Evolutionary conservation across 92 coral and sea anemone genomes (phyloP).

Genomic region (Bergia sp.): DNA sequence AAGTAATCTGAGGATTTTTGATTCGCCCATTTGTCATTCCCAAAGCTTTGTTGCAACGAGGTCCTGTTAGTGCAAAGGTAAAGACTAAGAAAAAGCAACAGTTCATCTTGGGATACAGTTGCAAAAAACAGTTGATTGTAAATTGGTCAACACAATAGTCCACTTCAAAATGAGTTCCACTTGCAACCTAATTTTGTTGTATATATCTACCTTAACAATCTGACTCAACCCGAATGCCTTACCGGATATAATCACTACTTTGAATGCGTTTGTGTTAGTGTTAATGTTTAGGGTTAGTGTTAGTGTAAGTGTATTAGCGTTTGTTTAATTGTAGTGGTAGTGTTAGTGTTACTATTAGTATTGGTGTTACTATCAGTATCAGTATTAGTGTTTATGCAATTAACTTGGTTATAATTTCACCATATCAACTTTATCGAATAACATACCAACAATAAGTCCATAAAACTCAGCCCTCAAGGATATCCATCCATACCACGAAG

Average conservation of each 20-base stretch:
- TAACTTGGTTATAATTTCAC: neutral
- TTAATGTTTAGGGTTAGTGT: neutral
- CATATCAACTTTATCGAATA: neutral
- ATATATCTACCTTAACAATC: too few relatives aligned
- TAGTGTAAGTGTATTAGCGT: neutral
- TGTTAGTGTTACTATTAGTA: neutral
- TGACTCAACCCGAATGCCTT: too few relatives aligned
- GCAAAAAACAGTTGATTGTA: neutral
- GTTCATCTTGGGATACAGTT: neutral
- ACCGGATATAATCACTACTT: too few relatives aligned
- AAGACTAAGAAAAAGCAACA: neutral
- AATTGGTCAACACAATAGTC: neutral
- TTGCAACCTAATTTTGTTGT: too few relatives aligned
- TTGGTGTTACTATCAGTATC: neutral
- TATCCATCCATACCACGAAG: constrained; percentile 30
- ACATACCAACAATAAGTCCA: constrained; percentile 42
- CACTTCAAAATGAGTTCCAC: too few relatives aligned
- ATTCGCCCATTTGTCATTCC: constrained; percentile 67
- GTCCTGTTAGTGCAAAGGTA: constrained; percentile 36
- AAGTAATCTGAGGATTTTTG: constrained; percentile 53
- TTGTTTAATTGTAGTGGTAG: neutral
- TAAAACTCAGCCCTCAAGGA: constrained; percentile 43
- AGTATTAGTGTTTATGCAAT: neutral
- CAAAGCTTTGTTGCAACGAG: constrained; percentile 61
- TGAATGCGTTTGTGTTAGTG: neutral